Conservation (phyloP, 2,113 vertebrate genomes). For the Irena cyanogastra region DNA sequence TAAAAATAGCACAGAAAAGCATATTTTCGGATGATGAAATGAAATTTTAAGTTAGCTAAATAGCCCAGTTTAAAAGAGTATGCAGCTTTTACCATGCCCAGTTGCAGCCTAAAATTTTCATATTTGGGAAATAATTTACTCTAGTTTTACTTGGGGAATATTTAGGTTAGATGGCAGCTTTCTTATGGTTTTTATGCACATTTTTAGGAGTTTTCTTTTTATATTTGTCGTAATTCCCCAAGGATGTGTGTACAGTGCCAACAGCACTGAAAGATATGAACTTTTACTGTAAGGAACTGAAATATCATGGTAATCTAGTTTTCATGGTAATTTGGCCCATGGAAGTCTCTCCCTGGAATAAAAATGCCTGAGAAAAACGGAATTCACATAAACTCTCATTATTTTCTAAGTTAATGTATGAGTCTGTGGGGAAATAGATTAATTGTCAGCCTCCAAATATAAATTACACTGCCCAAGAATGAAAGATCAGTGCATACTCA, state of each 20-base stretch:
- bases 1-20: neutral
- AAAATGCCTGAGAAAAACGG: slow-evolving; percentile 45
- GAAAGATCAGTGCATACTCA: neutral
- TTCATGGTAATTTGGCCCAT: slow-evolving; percentile 35
- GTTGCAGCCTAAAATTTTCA: neutral
- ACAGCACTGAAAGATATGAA: slow-evolving; percentile 11
- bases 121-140: neutral
- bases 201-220: slow-evolving; percentile 7
- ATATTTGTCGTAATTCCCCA: slow-evolving; percentile 26
- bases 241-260: slow-evolving; percentile 12
- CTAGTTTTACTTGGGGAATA: neutral
- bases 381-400: slow-evolving; percentile 43
- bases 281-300: slow-evolving; percentile 7
- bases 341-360: slow-evolving; percentile 43
- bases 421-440: neutral
- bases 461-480: slow-evolving; percentile 9
- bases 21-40: neutral
- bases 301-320: slow-evolving; percentile 24
- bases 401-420: slow-evolving; percentile 14
- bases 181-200: neutral
- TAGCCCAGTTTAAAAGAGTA: neutral
- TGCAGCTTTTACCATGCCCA: neutral
- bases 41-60: neutral
- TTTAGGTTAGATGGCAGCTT: neutral
- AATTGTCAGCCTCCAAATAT: slow-evolving; percentile 17